Conservation (phyloP, 2,888 invertebrate species). For the Norana najaformis region DNA sequence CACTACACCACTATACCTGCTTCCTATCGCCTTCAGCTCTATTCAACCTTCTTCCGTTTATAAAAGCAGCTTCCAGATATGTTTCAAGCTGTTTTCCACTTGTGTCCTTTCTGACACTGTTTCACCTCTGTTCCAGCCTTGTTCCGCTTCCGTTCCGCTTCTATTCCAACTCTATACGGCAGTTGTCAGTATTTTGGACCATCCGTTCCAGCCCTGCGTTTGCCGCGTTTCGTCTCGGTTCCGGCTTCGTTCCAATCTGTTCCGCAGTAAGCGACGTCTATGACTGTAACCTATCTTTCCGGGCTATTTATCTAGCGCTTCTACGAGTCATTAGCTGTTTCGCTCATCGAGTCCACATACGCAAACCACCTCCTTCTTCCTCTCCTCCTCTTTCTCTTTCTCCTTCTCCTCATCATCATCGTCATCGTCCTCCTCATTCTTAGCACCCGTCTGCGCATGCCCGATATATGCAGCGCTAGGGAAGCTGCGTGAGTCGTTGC, state of each 20-base stretch:
- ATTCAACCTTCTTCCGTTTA: neutral
- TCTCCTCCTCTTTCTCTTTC: neutral
- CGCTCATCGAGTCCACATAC: neutral
- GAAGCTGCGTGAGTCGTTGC: neutral
- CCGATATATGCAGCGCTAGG: neutral
- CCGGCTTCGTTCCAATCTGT: neutral
- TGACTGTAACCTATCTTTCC: neutral
- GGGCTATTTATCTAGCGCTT: neutral
- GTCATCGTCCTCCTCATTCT: neutral
- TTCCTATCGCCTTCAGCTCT: neutral
- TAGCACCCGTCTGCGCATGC: neutral
- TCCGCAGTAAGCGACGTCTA: neutral
- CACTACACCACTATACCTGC: neutral
- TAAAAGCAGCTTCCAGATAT: neutral
- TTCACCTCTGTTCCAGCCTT: neutral
- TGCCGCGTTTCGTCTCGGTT: neutral
- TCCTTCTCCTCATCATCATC: neutral
- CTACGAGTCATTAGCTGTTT: neutral
- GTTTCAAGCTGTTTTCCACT: neutral
- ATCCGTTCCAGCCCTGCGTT: neutral
- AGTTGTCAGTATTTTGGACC: neutral
- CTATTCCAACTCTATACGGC: too few species aligned
- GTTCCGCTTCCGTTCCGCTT: neutral
- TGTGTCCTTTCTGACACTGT: neutral
- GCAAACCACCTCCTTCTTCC: neutral